A percentile compares a stretch with the other conserved stretches of the same genome.
phyloP scores from a whole-genome alignment of 2,113 vertebrate genomes.

The Charina bottae region DNA sequence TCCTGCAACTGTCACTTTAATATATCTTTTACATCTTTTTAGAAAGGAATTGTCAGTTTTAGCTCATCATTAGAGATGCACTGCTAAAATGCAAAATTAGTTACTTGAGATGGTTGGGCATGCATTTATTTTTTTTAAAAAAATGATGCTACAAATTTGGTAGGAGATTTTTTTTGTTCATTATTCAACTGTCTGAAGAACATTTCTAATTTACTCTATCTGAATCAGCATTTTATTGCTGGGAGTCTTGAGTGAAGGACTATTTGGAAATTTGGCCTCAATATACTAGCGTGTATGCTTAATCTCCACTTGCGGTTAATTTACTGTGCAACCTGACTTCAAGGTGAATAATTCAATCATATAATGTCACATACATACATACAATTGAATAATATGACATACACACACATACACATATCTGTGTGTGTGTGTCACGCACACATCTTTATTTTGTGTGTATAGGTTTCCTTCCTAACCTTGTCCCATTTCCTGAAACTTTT shows the following conservation, averaged over 20 bases:
- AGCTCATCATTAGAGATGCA: neutral
- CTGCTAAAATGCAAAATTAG: neutral
- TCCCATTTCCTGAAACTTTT: neutral
- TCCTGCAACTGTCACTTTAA: neutral
- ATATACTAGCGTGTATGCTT: neutral
- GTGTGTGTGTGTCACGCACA: neutral
- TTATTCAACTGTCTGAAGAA: neutral
- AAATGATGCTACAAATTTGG: neutral
- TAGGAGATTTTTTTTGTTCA: neutral
- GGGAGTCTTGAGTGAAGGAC: neutral
- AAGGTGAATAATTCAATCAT: neutral
- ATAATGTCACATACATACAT: neutral
- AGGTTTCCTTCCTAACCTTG: neutral
- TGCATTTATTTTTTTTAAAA: neutral
- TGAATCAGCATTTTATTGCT: neutral
- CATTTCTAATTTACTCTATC: neutral
- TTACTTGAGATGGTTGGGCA: neutral
- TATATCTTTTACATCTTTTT: neutral
- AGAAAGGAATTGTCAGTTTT: neutral
- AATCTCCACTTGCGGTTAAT: neutral
- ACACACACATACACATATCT: neutral
- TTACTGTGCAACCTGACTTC: neutral
- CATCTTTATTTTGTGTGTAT: neutral
- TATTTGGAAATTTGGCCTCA: neutral
- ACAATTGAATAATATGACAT: too few relatives aligned